phyloP scores from a whole-genome alignment of 2,888 invertebrate genomes.

The Xylota segnis region DNA sequence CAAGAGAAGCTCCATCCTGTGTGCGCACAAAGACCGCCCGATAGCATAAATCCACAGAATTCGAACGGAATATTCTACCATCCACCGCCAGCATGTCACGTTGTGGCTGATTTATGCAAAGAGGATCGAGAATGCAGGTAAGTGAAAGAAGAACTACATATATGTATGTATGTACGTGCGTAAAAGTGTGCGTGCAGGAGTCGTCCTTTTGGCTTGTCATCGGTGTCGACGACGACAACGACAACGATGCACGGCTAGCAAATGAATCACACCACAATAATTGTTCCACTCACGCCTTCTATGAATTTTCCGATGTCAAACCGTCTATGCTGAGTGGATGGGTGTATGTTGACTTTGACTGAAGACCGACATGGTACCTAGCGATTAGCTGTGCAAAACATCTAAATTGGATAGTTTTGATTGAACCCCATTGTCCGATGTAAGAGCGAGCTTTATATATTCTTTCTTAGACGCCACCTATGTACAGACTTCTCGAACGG shows the following conservation, averaged over 20 bases:
- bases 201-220: conserved; percentile 43
- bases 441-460: not conserved
- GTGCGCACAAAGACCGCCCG: conserved; percentile 92
- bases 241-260: too few species aligned
- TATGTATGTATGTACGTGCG: not conserved
- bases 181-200: conserved; percentile 26
- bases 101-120: conserved; percentile 92
- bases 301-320: conserved; percentile 1
- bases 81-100: conserved; percentile 94
- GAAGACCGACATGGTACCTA: not conserved
- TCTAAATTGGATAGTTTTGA: conserved; percentile 24
- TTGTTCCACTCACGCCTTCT: conserved; percentile 18
- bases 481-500: not conserved
- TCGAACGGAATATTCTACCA: conserved; percentile 85
- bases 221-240: conserved; percentile 20
- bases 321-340: not conserved
- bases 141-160: conserved; percentile 79
- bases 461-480: not conserved
- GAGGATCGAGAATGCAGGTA: conserved; percentile 94
- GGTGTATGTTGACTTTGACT: conserved; percentile 2
- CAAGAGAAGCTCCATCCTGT: conserved; percentile 95
- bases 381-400: conserved; percentile 16
- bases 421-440: not conserved
- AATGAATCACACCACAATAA: conserved; percentile 39
- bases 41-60: conserved; percentile 85